Conservation (phyloP, 2,113 vertebrate species). For the Pyxicephalus adspersus region DNA sequence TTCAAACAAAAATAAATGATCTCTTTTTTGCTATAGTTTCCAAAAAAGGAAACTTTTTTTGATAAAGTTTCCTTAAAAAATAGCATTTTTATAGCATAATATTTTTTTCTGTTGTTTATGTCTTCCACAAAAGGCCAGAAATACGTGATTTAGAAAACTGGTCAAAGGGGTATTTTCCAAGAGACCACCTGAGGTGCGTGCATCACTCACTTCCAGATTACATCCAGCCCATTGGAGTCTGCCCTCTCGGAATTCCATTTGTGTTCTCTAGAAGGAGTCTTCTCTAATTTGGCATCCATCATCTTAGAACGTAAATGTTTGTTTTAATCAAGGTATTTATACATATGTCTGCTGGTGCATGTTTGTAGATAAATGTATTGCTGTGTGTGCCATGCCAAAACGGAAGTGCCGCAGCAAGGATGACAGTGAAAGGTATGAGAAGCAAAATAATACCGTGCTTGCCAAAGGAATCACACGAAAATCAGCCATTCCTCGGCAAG, state of each 20-base stretch:
- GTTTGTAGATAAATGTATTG: constrained; percentile 47
- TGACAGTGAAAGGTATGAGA: constrained; percentile 39
- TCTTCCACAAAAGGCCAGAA: too few relatives aligned
- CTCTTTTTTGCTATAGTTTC: too few relatives aligned
- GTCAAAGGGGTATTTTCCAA: constrained; percentile 33
- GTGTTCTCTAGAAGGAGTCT: constrained; percentile 7
- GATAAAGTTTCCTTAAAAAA: too few relatives aligned
- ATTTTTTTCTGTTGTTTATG: too few relatives aligned
- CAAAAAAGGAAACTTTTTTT: too few relatives aligned
- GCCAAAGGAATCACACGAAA: constrained; percentile 33
- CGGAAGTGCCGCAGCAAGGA: constrained; percentile 21
- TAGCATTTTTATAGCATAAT: too few relatives aligned
- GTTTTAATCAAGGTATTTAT: constrained; percentile 49
- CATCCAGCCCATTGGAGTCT: neutral
- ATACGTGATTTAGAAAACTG: neutral
- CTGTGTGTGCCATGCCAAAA: constrained; percentile 19
- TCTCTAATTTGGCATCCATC: constrained; percentile 39
- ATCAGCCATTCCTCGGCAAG: constrained; percentile 20
- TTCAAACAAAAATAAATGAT: too few relatives aligned
- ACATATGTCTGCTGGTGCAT: constrained; percentile 26
- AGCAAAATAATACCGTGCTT: constrained; percentile 22
- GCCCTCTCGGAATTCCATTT: constrained; percentile 5
- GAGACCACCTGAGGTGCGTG: constrained; percentile 14
- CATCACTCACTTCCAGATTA: constrained; percentile 29
- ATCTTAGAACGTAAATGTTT: constrained; percentile 34